These are phyloP conservation scores for Nothocercus nigrocapillus DNA, from an alignment of 2,113 vertebrate species.

Conservation along the genomic window DNA sequence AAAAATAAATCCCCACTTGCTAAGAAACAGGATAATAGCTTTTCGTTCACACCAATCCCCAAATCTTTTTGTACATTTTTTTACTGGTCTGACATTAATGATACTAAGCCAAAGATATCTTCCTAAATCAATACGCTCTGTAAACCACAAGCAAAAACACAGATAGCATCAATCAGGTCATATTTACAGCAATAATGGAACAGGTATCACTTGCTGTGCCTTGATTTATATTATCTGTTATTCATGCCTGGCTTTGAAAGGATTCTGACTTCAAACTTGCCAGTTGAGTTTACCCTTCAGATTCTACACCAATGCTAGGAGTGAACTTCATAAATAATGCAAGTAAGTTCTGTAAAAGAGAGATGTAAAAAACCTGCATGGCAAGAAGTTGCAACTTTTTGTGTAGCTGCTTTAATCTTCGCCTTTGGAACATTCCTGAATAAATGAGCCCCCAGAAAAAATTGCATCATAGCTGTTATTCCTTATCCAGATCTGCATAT, in stretches of 20 bases:
- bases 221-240: not conserved
- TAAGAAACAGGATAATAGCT: not conserved
- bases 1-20: not conserved
- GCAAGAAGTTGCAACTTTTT: not conserved
- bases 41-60: not conserved
- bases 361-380: not conserved
- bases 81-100: not conserved
- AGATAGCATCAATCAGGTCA: not conserved
- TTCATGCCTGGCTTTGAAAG: not conserved
- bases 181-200: not conserved
- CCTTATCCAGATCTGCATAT: not conserved
- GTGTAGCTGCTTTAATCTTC: not conserved
- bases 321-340: not conserved
- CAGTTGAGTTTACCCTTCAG: not conserved
- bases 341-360: not conserved
- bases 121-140: not conserved
- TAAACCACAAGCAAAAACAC: not conserved
- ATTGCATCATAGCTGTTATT: not conserved
- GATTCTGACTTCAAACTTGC: slow-evolving; percentile 3
- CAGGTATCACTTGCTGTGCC: not conserved
- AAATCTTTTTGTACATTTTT: not conserved
- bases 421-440: not conserved
- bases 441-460: not conserved
- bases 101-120: not conserved
- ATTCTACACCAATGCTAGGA: not conserved